Percentiles rank a stretch among this genome's conserved stretches.
Evolutionary conservation across 92 coral and sea anemone species (phyloP).

Genomic region (Plumapathes pennacea): DNA sequence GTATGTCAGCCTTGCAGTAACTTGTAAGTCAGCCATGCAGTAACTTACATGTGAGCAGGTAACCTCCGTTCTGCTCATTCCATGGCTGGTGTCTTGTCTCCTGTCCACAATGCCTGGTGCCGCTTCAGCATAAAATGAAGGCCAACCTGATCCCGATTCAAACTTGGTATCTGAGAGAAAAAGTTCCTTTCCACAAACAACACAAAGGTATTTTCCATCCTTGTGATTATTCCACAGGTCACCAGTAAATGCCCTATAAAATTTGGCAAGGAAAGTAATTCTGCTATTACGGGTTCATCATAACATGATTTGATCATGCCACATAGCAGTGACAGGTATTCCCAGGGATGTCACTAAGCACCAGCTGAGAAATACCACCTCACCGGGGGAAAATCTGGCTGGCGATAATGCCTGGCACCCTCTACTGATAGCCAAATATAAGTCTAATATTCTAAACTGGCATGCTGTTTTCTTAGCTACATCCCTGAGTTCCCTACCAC

Average conservation of each 20-base stretch:
- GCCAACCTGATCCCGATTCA: slow-evolving; percentile 95
- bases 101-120: slow-evolving; percentile 68
- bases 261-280: neutral
- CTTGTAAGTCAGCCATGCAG: no score
- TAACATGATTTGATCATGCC: no score
- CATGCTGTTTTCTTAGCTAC: no score
- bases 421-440: no score
- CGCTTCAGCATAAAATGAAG: slow-evolving; percentile 81
- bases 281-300: no score
- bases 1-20: no score
- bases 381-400: no score
- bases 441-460: no score
- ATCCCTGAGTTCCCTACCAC: no score
- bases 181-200: slow-evolving; percentile 82
- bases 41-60: slow-evolving; percentile 92
- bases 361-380: neutral
- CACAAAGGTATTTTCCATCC: slow-evolving; percentile 73
- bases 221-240: slow-evolving; percentile 68
- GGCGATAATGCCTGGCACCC: no score
- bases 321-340: neutral
- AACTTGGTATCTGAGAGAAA: slow-evolving; percentile 77
- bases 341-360: neutral
- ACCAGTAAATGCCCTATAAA: slow-evolving; percentile 84
- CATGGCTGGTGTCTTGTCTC: slow-evolving; percentile 71
- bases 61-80: slow-evolving; percentile 86